Base-by-base conservation (phyloP, 2,797 vertebrate species). In the Helostoma temminkii region DNA sequence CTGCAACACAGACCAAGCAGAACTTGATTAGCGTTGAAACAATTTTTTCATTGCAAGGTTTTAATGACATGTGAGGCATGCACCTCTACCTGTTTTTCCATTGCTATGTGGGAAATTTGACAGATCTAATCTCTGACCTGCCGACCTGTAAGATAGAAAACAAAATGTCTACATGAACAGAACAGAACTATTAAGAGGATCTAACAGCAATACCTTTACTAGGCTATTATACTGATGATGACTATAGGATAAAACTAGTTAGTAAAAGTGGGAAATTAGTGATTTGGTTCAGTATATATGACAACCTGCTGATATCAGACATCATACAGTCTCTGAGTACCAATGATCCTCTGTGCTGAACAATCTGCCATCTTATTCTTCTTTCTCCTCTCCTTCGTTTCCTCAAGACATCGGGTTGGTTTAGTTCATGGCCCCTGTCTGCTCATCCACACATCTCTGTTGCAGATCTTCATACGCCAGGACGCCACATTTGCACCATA, bases 1-100 rank as follows among this genome's bases (percentile, higher is more conserved):
- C 81, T 82, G 50, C 5, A 74, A 65, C 47, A 70, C 11, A 70
- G 2, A 2, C 2, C 14, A 55, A 57, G 25, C 26, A 4, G 8
- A 26, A 3, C 49, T 43, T 34, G 5, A 60, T 41, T 5, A 3
- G 22, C 22, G n/a, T 18, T 37, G 36, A n/a, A 43, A 49, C 59
- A 52, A 9, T 36, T 0, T 28, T 8, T 24, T 37, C 8, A 12
- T n/a, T 19, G 39, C 5, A 26, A 48, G 10, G 0, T 34, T 28
- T 43, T 21, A 26, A 39, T 43, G 30, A 19, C 58, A 10, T 45
- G 19, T 32, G 16, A 22, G 0, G 9, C 2, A 22, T 64, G 18
- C 45, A 25, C 21, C 2, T 9, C 0, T 39, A 76, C 76, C 50
- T 68, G 0, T 28, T 21, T 1, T 15, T 25, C 43, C 30, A 1